Base-by-base conservation (phyloP, 1,140 invertebrate genomes). In the Pectinophora gossypiella region DNA sequence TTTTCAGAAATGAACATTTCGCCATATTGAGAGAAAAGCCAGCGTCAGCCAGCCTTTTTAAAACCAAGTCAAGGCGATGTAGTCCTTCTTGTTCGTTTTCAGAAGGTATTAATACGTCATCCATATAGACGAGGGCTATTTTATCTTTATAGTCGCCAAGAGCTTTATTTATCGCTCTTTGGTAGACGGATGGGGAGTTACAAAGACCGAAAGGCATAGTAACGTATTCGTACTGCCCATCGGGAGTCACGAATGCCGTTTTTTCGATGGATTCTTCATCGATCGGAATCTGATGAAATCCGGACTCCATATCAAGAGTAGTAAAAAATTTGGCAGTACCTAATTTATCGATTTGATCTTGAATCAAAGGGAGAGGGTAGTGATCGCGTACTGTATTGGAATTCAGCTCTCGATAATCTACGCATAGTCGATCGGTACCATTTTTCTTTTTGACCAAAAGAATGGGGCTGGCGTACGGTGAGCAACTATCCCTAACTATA, bases 291-390 rank as follows among this genome's bases (percentile, higher is more conserved):
- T 87, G 84, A 51, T 73, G 66, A 36, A 77, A 82, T 4, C 77
- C 76, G 15, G 72, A 76, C 0, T 55, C 65, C 10, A 89, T 47
- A 63, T 90, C 89, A 0, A 90, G 46, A 0, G 57, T 61, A 12
- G 57, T 64, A 27, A 78, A 78, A 45, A 64, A 58, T 7, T 19
- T 50, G 0, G 62, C 45, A 13, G 71, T 70, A 1, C 61, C 67
- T 13, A 90, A 45, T 4, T 40, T 44, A 54, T 87, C 72, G 4
- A 91, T 59, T 15, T 69, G 65, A 13, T 89, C 82, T 19, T 86
- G 78, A 4, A 76, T 66, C 15, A 54, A 35, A 6, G 70, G 70
- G 5, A 73, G 21, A 19, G 67, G 69, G 23, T 59, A 60, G 43
- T 61, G 59, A 5, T 56, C 54, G 9, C 43, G 27, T 7, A 50